These are phyloP conservation scores for Strigamia maritima DNA, from an alignment of 2,888 invertebrate genomes.

Conservation along the genomic window DNA sequence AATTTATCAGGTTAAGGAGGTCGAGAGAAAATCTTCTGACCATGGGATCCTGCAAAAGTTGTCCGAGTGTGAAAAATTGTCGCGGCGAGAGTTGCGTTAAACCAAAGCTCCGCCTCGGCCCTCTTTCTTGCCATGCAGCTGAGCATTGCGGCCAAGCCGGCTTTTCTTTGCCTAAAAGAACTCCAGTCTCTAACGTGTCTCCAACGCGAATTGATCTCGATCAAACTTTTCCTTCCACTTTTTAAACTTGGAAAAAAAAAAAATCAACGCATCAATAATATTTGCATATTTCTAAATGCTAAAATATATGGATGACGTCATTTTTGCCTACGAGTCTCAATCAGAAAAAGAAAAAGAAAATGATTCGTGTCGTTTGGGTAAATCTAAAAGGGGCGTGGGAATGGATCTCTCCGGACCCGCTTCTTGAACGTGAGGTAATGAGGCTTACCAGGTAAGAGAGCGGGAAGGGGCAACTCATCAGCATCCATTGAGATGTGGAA, in stretches of 20 bases:
- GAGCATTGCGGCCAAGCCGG: conserved; percentile 32
- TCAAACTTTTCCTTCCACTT: no score
- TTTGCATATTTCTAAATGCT: neutral
- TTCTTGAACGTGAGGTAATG: conserved; percentile 12
- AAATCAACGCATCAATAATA: neutral
- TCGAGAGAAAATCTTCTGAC: neutral
- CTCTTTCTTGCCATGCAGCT: conserved; percentile 28
- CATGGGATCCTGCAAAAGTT: neutral
- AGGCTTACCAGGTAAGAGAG: conserved; percentile 30
- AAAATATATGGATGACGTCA: neutral
- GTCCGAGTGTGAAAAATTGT: conserved; percentile 32
- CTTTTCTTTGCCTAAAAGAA: conserved; percentile 10
- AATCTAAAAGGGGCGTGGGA: neutral
- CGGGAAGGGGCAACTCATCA: conserved; percentile 5
- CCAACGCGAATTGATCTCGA: neutral
- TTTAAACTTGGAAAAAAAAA: no score
- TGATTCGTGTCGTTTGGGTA: neutral
- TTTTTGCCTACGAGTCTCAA: conserved; percentile 16
- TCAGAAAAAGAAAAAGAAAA: neutral
- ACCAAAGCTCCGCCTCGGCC: conserved; percentile 32
- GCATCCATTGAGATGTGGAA: conserved; percentile 24
- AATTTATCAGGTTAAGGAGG: neutral
- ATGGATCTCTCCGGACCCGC: neutral
- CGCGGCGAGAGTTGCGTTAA: conserved; percentile 34
- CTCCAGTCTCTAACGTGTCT: no score